Conservation (phyloP, 2,797 vertebrate species). For the Triplophysa bombifrons region DNA sequence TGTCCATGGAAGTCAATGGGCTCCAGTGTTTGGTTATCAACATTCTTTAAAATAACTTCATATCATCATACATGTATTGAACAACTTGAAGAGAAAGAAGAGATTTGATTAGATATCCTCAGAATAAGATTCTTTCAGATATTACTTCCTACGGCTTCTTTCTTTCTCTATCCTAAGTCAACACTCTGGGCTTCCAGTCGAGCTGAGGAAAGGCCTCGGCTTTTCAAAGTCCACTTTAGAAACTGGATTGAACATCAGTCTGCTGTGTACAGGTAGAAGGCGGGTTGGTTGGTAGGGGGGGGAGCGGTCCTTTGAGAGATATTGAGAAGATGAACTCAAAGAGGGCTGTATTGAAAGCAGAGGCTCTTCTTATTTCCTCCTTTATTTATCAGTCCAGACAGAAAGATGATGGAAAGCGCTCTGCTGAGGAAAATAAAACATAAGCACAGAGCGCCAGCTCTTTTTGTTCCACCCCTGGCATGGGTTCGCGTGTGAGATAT, state of each 20-base stretch:
- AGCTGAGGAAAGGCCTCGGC: background rate
- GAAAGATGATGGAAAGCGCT: constrained; percentile 21
- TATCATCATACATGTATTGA: no score
- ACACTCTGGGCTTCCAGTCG: background rate
- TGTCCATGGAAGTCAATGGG: no score
- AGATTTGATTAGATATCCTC: no score
- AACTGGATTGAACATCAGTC: background rate
- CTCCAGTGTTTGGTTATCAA: no score
- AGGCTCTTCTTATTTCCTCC: background rate
- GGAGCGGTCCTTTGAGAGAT: constrained; percentile 25
- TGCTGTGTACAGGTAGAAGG: background rate
- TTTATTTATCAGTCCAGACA: constrained; percentile 34
- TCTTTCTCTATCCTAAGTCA: background rate
- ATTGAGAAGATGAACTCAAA: constrained; percentile 29
- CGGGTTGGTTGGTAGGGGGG: background rate
- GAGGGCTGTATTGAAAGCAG: constrained; percentile 13
- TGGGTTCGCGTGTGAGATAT: constrained; percentile 8
- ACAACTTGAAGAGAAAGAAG: no score
- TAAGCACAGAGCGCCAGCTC: background rate
- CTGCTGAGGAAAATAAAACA: constrained; percentile 33
- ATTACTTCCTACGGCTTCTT: no score
- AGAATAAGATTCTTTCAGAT: no score
- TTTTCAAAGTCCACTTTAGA: background rate
- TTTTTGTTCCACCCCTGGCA: constrained; percentile 32
- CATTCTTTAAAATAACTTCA: no score